Evolutionary conservation across 2,113 vertebrate genomes (phyloP).

Genomic region (Podilymbus podiceps): DNA sequence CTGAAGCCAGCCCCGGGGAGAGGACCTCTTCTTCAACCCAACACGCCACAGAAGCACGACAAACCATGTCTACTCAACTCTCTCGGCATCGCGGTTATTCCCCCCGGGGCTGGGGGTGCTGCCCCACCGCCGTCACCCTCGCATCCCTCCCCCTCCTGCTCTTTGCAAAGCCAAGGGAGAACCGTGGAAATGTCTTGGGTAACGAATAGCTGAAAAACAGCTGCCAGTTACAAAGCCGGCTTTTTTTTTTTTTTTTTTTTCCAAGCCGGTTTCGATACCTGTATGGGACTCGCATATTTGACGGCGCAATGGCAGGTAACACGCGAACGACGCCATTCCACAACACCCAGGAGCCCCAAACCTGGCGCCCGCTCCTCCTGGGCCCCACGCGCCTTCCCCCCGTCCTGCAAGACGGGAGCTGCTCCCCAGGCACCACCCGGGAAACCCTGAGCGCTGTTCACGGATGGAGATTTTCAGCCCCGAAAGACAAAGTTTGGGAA

Average conservation of each 20-base stretch:
- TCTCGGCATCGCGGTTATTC: neutral
- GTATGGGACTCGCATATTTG: neutral
- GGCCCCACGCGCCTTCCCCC: neutral
- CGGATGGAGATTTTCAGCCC: neutral
- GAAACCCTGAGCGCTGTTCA: neutral
- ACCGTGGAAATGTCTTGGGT: neutral
- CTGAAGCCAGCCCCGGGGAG: accelerated
- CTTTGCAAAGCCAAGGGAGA: neutral
- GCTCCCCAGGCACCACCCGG: neutral
- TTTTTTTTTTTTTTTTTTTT: neutral
- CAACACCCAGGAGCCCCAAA: neutral
- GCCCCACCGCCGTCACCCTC: neutral
- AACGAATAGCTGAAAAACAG: neutral
- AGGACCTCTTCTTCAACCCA: neutral
- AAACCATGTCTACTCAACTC: neutral
- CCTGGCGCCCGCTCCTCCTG: accelerated
- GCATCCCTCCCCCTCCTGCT: neutral
- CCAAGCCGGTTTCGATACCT: neutral
- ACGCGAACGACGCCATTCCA: accelerated
- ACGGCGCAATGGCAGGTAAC: accelerated
- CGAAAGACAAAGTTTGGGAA: neutral
- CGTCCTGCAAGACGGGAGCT: neutral
- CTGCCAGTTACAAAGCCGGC: neutral
- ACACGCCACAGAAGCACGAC: accelerated
- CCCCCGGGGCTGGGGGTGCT: too few species aligned